A percentile compares a stretch with the other conserved stretches of the same genome.
Evolutionary conservation across 1,140 invertebrate genomes (phyloP).

Genomic region (Heliconius congener): DNA sequence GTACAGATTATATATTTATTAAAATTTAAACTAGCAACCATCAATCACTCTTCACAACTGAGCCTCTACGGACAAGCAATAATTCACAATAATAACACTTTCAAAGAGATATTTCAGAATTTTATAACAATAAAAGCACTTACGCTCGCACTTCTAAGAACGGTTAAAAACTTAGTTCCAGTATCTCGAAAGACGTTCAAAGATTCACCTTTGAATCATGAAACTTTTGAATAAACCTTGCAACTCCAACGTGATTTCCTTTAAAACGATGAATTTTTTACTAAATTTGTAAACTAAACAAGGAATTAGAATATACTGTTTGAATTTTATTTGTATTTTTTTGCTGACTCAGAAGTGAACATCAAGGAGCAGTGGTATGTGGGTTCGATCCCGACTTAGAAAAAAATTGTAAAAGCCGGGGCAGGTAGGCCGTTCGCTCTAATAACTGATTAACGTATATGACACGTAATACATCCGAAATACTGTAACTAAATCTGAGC

Average conservation of each 20-base stretch:
- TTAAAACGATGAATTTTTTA: neutral
- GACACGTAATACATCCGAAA: too few species aligned
- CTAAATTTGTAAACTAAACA: neutral
- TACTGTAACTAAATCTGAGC: too few species aligned
- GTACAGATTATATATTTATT: too few species aligned
- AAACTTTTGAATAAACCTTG: neutral
- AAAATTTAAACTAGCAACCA: neutral
- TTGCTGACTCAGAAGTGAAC: neutral
- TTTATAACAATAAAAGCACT: slow-evolving; percentile 3
- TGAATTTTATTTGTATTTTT: neutral
- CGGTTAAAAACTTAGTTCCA: neutral
- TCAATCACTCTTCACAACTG: neutral
- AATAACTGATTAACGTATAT: too few species aligned
- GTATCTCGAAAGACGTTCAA: neutral
- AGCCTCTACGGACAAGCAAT: too few species aligned
- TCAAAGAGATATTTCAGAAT: neutral
- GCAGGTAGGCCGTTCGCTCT: too few species aligned
- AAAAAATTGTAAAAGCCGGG: too few species aligned
- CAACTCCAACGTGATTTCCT: neutral
- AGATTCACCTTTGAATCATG: slow-evolving; percentile 8
- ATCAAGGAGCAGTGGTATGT: too few species aligned
- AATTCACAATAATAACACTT: neutral
- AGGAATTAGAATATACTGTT: neutral
- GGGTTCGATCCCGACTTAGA: too few species aligned
- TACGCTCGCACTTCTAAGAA: neutral